Conservation (phyloP, 2,113 vertebrate genomes). For the Rhegmatorhina hoffmannsi region DNA sequence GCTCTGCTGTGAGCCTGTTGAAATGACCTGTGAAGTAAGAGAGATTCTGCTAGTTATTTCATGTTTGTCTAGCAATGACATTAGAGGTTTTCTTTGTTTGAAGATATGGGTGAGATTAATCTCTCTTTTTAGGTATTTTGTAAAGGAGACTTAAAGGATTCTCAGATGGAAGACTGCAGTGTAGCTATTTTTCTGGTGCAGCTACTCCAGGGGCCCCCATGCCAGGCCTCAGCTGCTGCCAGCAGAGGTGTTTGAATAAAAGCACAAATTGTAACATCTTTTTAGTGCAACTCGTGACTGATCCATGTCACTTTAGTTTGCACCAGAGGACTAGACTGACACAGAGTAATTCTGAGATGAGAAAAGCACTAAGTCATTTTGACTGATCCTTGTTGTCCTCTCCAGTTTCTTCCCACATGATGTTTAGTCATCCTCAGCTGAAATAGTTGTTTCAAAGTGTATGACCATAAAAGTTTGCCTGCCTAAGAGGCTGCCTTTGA, state of each 20-base stretch:
- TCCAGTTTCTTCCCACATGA: neutral
- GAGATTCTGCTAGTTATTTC: neutral
- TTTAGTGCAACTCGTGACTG: neutral
- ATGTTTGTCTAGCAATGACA: neutral
- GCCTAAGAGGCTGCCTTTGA: neutral
- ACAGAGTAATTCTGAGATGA: neutral
- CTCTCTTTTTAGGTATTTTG: neutral
- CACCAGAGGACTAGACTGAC: neutral
- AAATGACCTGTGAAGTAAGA: neutral
- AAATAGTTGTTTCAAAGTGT: neutral
- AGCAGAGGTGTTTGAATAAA: neutral
- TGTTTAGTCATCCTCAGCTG: neutral
- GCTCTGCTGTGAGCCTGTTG: neutral
- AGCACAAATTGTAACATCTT: neutral
- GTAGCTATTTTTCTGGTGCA: neutral
- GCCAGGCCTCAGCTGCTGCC: neutral
- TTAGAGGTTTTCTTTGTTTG: neutral
- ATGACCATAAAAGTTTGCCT: neutral
- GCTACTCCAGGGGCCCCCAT: neutral
- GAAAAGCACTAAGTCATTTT: neutral
- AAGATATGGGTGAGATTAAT: neutral
- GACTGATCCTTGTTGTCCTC: neutral
- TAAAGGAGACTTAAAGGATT: neutral
- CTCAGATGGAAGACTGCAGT: neutral
- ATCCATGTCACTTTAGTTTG: neutral